These are phyloP conservation scores for Clivina fossor DNA, from an alignment of 2,888 invertebrate genomes.

Conservation along the genomic window DNA sequence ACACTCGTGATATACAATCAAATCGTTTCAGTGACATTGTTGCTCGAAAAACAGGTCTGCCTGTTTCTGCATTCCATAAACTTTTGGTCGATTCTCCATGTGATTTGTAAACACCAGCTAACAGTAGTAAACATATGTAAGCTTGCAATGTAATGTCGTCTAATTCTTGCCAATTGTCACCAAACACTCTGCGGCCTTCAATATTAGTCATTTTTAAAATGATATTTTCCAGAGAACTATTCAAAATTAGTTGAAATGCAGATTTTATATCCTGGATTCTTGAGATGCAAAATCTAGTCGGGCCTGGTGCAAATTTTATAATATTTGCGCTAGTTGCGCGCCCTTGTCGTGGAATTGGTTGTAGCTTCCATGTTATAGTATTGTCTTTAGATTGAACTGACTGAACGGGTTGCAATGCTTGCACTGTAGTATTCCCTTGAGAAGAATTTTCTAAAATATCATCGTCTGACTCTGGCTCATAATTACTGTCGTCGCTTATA, in stretches of 20 bases:
- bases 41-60: constrained; percentile 16
- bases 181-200: neutral
- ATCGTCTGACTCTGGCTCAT: no score
- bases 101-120: constrained; percentile 23
- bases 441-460: no score
- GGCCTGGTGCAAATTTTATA: neutral
- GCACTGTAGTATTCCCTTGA: no score
- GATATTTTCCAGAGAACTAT: neutral
- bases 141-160: neutral
- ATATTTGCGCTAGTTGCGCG: no score
- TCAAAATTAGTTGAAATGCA: neutral
- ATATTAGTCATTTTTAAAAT: neutral
- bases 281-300: neutral
- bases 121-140: constrained; percentile 21
- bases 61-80: constrained; percentile 11
- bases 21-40: constrained; percentile 17
- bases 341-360: no score
- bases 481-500: no score
- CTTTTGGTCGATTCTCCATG: constrained; percentile 3
- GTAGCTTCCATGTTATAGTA: no score
- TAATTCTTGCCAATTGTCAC: neutral
- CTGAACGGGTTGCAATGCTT: no score
- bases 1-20: constrained; percentile 6
- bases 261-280: neutral
- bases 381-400: no score